Evolutionary conservation across 1,140 invertebrate genomes (phyloP).

Genomic region (Caenorhabditis remanei): DNA sequence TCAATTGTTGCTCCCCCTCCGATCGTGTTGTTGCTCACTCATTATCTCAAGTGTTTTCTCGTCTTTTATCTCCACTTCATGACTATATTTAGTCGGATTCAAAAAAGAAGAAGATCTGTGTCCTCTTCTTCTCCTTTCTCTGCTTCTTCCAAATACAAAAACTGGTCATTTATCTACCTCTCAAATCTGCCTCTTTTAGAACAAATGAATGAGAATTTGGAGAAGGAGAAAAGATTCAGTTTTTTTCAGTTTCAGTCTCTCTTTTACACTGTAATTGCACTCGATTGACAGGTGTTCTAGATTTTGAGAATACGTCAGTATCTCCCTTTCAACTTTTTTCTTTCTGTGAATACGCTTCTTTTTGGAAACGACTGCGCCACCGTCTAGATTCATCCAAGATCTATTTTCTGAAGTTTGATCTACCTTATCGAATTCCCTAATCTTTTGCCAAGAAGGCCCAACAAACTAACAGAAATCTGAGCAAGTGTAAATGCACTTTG

Average conservation of each 20-base stretch:
- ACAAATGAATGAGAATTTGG: neutral
- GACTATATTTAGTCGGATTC: constrained; percentile 15
- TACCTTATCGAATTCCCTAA: too few species aligned
- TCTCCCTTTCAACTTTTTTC: too few species aligned
- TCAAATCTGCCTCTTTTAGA: neutral
- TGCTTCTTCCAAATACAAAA: neutral
- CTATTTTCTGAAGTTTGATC: too few species aligned
- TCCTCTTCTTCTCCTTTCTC: neutral
- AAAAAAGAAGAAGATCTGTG: neutral
- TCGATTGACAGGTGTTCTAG: too few species aligned
- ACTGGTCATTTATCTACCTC: constrained; percentile 29
- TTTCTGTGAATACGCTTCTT: too few species aligned
- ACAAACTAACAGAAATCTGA: too few species aligned
- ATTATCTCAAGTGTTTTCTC: constrained; percentile 24
- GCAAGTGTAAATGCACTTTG: too few species aligned
- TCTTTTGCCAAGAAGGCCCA: too few species aligned
- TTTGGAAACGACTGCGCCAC: too few species aligned
- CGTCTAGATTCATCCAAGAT: too few species aligned
- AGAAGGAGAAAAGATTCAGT: neutral
- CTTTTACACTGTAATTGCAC: neutral
- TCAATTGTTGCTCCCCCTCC: too few species aligned
- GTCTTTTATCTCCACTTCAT: neutral
- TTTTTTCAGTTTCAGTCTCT: neutral
- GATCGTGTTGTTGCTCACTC: neutral
- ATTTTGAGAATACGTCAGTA: too few species aligned